Conservation (phyloP, 2,888 invertebrate genomes). For the Chrysolina haemoptera region DNA sequence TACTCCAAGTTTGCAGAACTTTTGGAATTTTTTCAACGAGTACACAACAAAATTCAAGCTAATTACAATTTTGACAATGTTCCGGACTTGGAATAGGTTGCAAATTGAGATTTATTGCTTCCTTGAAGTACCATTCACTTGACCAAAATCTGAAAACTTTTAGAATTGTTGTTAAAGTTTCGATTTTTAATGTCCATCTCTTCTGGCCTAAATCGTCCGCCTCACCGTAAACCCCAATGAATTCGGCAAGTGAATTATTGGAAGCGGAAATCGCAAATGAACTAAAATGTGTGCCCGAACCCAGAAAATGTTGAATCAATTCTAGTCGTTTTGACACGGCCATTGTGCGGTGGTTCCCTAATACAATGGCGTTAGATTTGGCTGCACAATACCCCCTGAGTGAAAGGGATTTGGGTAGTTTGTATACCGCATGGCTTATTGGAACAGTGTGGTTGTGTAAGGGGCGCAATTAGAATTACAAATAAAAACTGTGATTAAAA, state of each 20-base stretch:
- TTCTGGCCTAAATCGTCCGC: not conserved
- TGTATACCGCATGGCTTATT: conserved; percentile 15
- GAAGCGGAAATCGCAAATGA: conserved; percentile 29
- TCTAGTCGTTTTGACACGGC: conserved; percentile 25
- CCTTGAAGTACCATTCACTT: no score
- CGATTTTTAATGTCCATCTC: no score
- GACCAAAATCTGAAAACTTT: no score
- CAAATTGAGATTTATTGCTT: no score
- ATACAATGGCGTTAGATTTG: conserved; percentile 25
- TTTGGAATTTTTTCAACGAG: no score
- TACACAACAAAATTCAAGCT: no score
- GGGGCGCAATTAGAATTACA: no score
- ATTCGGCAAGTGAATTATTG: conserved; percentile 23
- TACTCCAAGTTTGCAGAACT: no score
- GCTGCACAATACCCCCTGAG: conserved; percentile 23
- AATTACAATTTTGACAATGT: no score
- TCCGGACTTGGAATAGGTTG: no score
- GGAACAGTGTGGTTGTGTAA: not conserved
- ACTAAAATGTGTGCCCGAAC: conserved; percentile 30
- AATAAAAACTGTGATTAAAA: no score
- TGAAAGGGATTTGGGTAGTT: conserved; percentile 17
- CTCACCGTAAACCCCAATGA: not conserved
- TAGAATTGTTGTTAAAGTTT: no score
- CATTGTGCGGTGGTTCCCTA: conserved; percentile 18
- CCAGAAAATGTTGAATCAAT: conserved; percentile 22